Conservation (phyloP, 2,888 invertebrate genomes). For the Drosophila borealis region DNA sequence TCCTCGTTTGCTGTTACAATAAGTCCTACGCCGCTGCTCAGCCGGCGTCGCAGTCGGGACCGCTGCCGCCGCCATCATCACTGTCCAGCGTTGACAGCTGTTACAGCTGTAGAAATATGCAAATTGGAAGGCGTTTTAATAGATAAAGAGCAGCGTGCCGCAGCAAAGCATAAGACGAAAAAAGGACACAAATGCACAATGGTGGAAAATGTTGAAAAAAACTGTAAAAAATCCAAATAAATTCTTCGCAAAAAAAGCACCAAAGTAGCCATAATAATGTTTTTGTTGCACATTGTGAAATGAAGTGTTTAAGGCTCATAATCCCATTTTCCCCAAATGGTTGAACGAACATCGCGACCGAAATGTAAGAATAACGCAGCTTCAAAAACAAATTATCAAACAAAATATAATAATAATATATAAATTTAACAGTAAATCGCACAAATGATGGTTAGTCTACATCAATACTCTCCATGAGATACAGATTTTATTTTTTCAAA, state of each 20-base stretch:
- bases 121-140: slow-evolving; percentile 81
- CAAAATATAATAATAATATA: too few species aligned
- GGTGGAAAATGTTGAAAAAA: slow-evolving; percentile 58
- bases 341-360: slow-evolving; percentile 27
- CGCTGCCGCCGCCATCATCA: slow-evolving; percentile 31
- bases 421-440: too few species aligned
- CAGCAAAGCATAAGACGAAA: slow-evolving; percentile 71
- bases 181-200: slow-evolving; percentile 64
- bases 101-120: slow-evolving; percentile 81
- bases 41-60: slow-evolving; percentile 19
- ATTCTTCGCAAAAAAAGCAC: slow-evolving; percentile 1
- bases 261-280: slow-evolving; percentile 65
- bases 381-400: background rate
- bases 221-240: slow-evolving; percentile 22
- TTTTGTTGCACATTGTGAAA: slow-evolving; percentile 71
- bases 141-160: slow-evolving; percentile 78
- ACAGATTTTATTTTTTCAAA: background rate
- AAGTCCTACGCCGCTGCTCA: slow-evolving; percentile 60
- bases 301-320: slow-evolving; percentile 72
- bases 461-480: too few species aligned
- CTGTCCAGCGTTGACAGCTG: slow-evolving; percentile 78
- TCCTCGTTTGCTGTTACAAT: slow-evolving; percentile 62
- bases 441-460: too few species aligned
- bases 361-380: slow-evolving; percentile 13
- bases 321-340: slow-evolving; percentile 64